These are phyloP conservation scores for Orthonychiurus folsomi DNA, from an alignment of 2,888 invertebrate genomes.

Conservation along the genomic window DNA sequence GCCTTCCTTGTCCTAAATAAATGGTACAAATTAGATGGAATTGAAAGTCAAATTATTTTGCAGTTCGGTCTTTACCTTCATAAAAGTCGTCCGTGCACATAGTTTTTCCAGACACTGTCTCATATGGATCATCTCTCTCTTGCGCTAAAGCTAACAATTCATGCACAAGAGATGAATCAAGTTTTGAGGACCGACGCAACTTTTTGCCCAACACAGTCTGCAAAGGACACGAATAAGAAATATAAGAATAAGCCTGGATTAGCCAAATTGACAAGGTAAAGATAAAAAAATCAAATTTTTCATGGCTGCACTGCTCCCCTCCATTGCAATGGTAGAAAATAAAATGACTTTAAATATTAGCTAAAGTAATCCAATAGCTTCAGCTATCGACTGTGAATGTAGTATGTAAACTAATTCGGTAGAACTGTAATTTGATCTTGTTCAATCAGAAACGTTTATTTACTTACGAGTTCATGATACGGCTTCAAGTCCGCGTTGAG, in stretches of 20 bases:
- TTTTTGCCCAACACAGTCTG: conserved; percentile 78
- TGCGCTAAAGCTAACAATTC: conserved; percentile 68
- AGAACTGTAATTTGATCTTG: neutral
- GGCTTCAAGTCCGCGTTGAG: conserved; percentile 78
- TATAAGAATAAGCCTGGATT: too few species aligned
- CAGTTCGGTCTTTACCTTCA: conserved; percentile 79
- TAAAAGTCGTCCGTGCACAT: conserved; percentile 97
- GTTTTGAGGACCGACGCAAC: conserved; percentile 68
- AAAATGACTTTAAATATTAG: too few species aligned
- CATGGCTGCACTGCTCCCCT: too few species aligned
- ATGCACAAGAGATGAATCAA: conserved; percentile 69
- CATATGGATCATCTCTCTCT: conserved; percentile 66
- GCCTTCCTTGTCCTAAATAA: conserved; percentile 85
- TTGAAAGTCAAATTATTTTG: too few species aligned
- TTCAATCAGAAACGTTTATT: too few species aligned
- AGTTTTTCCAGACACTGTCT: conserved; percentile 81
- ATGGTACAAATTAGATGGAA: conserved; percentile 19
- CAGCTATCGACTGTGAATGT: too few species aligned
- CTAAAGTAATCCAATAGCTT: too few species aligned
- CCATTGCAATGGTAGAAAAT: too few species aligned
- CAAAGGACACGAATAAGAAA: too few species aligned
- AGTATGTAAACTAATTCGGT: neutral
- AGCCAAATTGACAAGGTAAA: too few species aligned
- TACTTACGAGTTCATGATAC: conserved; percentile 69
- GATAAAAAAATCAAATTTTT: too few species aligned